Evolutionary conservation across 2,888 invertebrate species (phyloP).

Genomic region (Drosophila bunnanda): DNA sequence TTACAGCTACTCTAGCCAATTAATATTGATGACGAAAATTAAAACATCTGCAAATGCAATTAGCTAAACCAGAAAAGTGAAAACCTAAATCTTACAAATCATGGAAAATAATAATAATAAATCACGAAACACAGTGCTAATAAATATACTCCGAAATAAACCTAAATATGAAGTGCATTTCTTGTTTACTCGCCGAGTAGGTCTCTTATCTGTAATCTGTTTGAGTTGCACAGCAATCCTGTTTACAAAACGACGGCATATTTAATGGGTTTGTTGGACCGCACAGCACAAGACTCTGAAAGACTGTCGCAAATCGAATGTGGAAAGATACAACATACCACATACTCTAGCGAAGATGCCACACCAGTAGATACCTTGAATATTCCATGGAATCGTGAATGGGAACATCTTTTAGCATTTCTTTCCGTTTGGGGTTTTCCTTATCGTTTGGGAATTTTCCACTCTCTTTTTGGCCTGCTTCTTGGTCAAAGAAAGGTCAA

Average conservation of each 20-base stretch:
- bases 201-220: conserved; percentile 17
- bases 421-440: conserved; percentile 21
- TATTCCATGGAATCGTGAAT: conserved; percentile 34
- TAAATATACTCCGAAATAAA: conserved; percentile 57
- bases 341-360: conserved; percentile 7
- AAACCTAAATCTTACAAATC: conserved; percentile 32
- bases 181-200: conserved; percentile 14
- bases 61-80: conserved; percentile 20
- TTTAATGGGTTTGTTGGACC: conserved; percentile 41
- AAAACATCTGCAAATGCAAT: conserved; percentile 16
- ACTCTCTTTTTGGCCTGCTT: conserved; percentile 29
- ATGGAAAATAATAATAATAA: conserved; percentile 48
- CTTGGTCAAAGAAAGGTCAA: conserved; percentile 25
- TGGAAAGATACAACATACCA: background rate
- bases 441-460: conserved; percentile 48
- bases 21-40: conserved; percentile 31
- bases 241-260: conserved; percentile 25
- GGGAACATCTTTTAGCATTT: conserved; percentile 31
- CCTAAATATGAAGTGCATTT: conserved; percentile 40
- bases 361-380: conserved; percentile 15
- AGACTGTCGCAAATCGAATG: conserved; percentile 7
- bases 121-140: conserved; percentile 35
- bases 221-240: conserved; percentile 5
- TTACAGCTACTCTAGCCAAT: conserved; percentile 23
- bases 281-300: conserved; percentile 6